Conservation (phyloP, 2,888 invertebrate species). For the Drosophila differens region DNA sequence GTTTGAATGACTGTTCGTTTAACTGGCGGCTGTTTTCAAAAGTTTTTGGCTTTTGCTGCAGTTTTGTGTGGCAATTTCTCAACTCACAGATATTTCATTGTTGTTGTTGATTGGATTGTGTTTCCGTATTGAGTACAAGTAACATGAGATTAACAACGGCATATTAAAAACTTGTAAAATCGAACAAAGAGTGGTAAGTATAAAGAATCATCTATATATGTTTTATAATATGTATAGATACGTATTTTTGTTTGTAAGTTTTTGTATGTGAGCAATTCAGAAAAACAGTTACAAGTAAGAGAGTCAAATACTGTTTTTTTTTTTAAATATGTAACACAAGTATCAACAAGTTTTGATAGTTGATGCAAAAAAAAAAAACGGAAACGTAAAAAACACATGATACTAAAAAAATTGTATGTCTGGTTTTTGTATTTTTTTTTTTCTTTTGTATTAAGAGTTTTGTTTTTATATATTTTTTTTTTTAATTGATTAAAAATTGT, state of each 20-base stretch:
- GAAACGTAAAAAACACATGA: conserved; percentile 60
- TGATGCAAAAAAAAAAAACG: conserved; percentile 61
- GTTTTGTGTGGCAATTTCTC: conserved; percentile 42
- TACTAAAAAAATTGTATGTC: conserved; percentile 58
- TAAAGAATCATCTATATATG: conserved; percentile 51
- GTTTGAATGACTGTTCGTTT: conserved; percentile 30
- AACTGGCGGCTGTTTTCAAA: conserved; percentile 16
- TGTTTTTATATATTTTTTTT: conserved; percentile 40
- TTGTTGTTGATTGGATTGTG: conserved; percentile 55
- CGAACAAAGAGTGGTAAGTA: conserved; percentile 55
- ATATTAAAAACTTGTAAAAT: conserved; percentile 41
- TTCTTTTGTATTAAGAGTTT: conserved; percentile 69
- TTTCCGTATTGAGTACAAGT: conserved; percentile 48
- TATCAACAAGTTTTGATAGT: conserved; percentile 41
- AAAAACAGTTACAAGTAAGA: conserved; percentile 65
- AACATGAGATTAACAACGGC: conserved; percentile 57
- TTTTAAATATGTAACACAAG: conserved; percentile 34
- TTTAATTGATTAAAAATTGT: conserved; percentile 68
- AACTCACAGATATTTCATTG: conserved; percentile 41
- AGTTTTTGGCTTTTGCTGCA: conserved; percentile 33
- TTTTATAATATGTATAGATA: conserved; percentile 48
- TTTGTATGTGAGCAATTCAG: conserved; percentile 64
- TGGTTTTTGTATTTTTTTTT: conserved; percentile 42
- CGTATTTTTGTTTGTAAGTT: conserved; percentile 28
- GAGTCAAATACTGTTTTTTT: conserved; percentile 48